phyloP scores from a whole-genome alignment of 2,113 vertebrate species.

The Corythaixoides concolor region DNA sequence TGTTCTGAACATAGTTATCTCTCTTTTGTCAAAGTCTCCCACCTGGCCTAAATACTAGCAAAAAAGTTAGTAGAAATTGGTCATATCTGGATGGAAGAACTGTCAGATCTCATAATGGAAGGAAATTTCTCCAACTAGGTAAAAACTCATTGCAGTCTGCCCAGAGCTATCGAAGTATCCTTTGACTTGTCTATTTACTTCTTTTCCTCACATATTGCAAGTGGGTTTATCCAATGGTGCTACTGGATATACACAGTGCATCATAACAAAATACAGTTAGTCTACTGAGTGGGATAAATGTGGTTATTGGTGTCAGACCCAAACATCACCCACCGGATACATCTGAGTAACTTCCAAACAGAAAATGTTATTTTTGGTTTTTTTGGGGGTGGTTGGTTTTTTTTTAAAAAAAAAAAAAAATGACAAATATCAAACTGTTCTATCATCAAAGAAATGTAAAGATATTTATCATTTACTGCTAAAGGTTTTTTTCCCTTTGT shows the following conservation, averaged over 20 bases:
- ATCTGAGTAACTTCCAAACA: neutral
- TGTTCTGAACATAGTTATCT: neutral
- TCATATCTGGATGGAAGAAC: neutral
- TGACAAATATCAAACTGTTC: neutral
- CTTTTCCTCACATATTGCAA: neutral
- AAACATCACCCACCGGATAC: neutral
- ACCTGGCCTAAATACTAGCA: neutral
- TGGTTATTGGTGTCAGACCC: neutral
- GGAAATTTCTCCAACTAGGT: neutral
- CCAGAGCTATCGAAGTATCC: neutral
- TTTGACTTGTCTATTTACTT: neutral
- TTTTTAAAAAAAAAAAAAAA: neutral
- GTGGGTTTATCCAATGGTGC: neutral
- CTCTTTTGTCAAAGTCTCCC: neutral
- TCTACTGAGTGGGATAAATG: neutral
- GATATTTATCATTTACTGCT: neutral
- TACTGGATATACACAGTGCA: neutral
- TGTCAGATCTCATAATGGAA: neutral
- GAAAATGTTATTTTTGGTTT: neutral
- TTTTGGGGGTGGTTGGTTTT: too few relatives aligned
- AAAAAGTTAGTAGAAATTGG: neutral
- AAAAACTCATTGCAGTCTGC: neutral
- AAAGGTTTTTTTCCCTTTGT: neutral
- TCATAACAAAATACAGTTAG: neutral
- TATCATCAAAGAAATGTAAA: neutral